phyloP scores from a whole-genome alignment of 2,888 invertebrate genomes.

The Epsilonema sp. region DNA sequence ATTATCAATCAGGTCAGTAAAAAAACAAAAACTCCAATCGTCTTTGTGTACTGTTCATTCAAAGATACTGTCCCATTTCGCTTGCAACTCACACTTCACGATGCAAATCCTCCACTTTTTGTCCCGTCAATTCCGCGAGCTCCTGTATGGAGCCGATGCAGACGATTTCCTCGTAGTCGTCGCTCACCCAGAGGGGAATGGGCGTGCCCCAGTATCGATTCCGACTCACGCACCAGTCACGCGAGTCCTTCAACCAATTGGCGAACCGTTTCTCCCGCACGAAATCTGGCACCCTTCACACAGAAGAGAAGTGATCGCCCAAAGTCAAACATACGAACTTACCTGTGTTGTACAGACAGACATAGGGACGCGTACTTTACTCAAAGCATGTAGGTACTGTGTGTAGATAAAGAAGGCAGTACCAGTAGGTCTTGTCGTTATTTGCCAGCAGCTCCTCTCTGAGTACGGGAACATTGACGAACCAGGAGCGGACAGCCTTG shows the following conservation, averaged over 20 bases:
- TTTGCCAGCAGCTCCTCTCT: slow-evolving; percentile 53
- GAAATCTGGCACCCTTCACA: slow-evolving; percentile 70
- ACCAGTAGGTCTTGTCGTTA: slow-evolving; percentile 78
- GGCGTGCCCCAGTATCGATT: slow-evolving; percentile 99
- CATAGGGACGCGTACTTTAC: not conserved
- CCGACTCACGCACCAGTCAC: slow-evolving; percentile 92
- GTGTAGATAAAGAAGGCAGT: no score
- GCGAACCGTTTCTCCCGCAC: slow-evolving; percentile 94
- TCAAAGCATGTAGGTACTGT: not conserved
- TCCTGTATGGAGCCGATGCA: slow-evolving; percentile 84
- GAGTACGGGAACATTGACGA: slow-evolving; percentile 79
- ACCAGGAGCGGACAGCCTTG: slow-evolving; percentile 96
- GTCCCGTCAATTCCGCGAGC: slow-evolving; percentile 57
- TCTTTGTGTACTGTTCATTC: not conserved
- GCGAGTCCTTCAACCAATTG: slow-evolving; percentile 88
- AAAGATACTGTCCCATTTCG: slow-evolving; percentile 1
- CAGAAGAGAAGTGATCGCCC: no score
- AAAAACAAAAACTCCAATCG: not conserved
- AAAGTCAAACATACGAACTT: not conserved
- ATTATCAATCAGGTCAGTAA: not conserved
- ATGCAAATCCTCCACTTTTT: slow-evolving; percentile 66
- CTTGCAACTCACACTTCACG: slow-evolving; percentile 46
- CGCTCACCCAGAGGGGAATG: slow-evolving; percentile 88
- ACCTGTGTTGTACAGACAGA: not conserved
- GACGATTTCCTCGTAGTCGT: slow-evolving; percentile 47